Evolutionary conservation across 2,797 vertebrate genomes (phyloP).

Genomic region (Eulemur mongoz): DNA sequence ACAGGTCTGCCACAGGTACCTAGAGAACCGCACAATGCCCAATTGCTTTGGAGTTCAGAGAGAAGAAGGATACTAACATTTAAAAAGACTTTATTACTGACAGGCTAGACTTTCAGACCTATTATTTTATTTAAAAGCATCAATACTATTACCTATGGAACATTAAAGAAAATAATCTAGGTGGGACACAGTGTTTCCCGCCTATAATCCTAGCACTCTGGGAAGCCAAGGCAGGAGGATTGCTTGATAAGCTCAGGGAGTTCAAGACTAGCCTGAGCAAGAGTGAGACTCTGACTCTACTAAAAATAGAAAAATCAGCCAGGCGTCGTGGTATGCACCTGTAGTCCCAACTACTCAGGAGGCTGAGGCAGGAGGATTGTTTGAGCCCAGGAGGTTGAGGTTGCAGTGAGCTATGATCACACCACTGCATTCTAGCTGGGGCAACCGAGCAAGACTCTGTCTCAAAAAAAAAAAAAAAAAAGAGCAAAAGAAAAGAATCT

Average conservation of each 20-base stretch:
- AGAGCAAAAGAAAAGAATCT: not conserved
- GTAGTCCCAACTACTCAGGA: not conserved
- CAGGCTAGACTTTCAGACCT: not conserved
- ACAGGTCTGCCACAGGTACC: not conserved
- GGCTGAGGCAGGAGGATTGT: not conserved
- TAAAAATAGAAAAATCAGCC: not conserved
- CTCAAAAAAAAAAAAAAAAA: not conserved
- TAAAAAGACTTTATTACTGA: not conserved
- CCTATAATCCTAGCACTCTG: not conserved
- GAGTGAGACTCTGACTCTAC: not conserved
- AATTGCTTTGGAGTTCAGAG: not conserved
- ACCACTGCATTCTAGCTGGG: not conserved
- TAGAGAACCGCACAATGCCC: not conserved
- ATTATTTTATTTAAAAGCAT: not conserved
- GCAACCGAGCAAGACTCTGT: not conserved
- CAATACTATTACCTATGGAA: not conserved
- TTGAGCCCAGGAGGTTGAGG: not conserved
- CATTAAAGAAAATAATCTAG: not conserved
- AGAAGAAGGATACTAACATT: not conserved
- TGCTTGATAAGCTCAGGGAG: not conserved
- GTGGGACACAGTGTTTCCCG: not conserved
- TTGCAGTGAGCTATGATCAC: not conserved
- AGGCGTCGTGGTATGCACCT: not conserved
- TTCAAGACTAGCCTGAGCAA: not conserved
- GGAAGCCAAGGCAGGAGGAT: not conserved